These are phyloP conservation scores for Drosophila sulfurigaster DNA, from an alignment of 1,140 invertebrate genomes.

Conservation along the genomic window DNA sequence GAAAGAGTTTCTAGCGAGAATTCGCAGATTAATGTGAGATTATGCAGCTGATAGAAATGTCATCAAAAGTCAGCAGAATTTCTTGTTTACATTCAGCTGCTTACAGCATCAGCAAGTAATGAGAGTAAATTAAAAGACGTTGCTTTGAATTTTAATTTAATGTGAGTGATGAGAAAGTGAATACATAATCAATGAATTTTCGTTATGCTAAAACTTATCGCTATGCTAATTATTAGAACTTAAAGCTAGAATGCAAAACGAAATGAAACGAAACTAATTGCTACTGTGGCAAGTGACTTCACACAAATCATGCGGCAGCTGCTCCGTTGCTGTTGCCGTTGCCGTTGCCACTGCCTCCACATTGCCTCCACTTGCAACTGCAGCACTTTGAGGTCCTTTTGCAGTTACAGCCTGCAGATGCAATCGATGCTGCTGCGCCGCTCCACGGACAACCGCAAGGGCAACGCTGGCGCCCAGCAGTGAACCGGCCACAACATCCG, in stretches of 20 bases:
- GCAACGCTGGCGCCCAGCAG: conserved; percentile 86
- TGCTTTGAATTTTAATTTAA: no score
- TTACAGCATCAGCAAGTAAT: not conserved
- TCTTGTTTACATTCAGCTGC: no score
- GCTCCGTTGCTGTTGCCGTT: not conserved
- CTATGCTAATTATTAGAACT: conserved; percentile 17
- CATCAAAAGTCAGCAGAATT: conserved; percentile 1
- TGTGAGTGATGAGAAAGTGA: no score
- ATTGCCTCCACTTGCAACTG: not conserved
- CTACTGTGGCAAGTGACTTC: conserved; percentile 57
- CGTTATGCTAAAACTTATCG: no score
- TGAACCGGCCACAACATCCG: conserved; percentile 87
- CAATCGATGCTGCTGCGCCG: conserved; percentile 42
- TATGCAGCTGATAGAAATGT: conserved; percentile 13
- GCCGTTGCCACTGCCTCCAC: not conserved
- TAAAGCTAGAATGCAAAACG: conserved; percentile 27
- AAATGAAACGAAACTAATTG: conserved; percentile 58
- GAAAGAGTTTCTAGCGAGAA: not conserved
- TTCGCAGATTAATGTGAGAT: not conserved
- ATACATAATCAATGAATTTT: not conserved
- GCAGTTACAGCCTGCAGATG: conserved; percentile 14
- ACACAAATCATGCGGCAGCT: conserved; percentile 66
- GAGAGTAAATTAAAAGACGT: no score
- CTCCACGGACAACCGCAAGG: conserved; percentile 86
- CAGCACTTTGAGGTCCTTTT: conserved; percentile 4